Evolutionary conservation across 1,140 invertebrate species (phyloP), one percentile per base, ranked within the genome.

Genomic region (Drosophila carrolli): DNA sequence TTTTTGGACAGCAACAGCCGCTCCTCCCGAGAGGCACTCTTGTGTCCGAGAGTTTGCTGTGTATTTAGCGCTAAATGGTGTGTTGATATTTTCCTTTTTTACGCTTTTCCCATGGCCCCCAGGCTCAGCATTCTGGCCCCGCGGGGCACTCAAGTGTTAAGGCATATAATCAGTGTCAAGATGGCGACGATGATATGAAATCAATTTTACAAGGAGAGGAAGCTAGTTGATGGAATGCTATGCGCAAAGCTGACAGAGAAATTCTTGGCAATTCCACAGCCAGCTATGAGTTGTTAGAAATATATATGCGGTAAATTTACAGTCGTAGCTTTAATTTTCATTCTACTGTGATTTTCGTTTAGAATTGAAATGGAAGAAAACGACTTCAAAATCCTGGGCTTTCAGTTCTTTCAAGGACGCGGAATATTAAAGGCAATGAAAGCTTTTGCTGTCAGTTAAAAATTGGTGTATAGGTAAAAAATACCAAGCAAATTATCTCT

Each of bases 51-150:
- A 8, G 8, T 19, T 50, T 56, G 35, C 53, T 80, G 71, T 70
- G 65, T 79, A 81, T 67, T 83, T 83, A 86, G 70, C 56, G 83
- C 78, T 88, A 88, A 86, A 86, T 78, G 83, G 66, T 70, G 41
- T 79, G 83, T 67, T 88, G 62, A 83, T 76, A 80, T 63, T 73
- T 57, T 79, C 46, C 35, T 53, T 80, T 55, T 73, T 80, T 8
- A 60, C 11, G 46, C 38, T 67, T 65, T 54, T 43, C 29, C 55
- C 29, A 13, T 59, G 37, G 14, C 60, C 9, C 32, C 50, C 13
- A 8, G 35, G 48, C 16, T 27, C 14, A 4, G 55, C 23, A 23
- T 23, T 23, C 4, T 23, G 23, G 23, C 54, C 57, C 46, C 16
- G 55, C 51, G 59, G 70, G 61, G 61, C 83, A 82, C 55, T 75